These are phyloP conservation scores for Papilio glaucus DNA, from an alignment of 1,140 invertebrate species.

Conservation along the genomic window DNA sequence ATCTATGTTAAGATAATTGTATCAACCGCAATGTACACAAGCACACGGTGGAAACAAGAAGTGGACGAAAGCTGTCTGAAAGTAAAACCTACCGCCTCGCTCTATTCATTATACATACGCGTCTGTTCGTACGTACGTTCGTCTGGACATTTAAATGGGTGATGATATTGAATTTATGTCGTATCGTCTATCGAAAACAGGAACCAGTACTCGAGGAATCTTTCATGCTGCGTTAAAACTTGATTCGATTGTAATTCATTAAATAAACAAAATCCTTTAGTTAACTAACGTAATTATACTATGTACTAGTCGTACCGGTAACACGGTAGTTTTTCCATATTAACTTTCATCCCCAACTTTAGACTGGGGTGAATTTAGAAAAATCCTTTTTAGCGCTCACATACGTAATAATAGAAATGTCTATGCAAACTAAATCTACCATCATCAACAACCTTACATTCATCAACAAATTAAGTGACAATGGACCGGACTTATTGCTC, in stretches of 20 bases:
- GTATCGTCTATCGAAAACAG: slow-evolving; percentile 15
- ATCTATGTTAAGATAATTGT: slow-evolving; percentile 80
- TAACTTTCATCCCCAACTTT: no score
- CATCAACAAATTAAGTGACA: no score
- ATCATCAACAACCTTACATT: no score
- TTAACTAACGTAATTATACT: background rate
- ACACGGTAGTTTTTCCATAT: no score
- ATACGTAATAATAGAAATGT: no score
- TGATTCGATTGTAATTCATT: background rate
- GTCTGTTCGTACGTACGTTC: slow-evolving; percentile 1
- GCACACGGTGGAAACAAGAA: slow-evolving; percentile 56
- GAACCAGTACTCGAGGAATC: background rate
- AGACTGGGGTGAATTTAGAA: no score
- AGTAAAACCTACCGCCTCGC: slow-evolving; percentile 35
- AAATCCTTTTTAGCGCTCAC: no score
- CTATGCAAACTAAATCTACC: no score
- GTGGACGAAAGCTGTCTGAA: slow-evolving; percentile 45
- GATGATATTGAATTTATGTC: slow-evolving; percentile 31
- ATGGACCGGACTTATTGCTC: no score
- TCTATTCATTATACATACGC: slow-evolving; percentile 35
- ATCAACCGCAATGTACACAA: slow-evolving; percentile 73
- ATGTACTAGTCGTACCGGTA: no score
- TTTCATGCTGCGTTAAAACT: background rate
- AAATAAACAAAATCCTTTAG: background rate
- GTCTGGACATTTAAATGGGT: slow-evolving; percentile 35